A percentile compares a stretch with the other conserved stretches of the same genome.
phyloP scores from a whole-genome alignment of 2,797 vertebrate genomes.

The Delichon dasypus region DNA sequence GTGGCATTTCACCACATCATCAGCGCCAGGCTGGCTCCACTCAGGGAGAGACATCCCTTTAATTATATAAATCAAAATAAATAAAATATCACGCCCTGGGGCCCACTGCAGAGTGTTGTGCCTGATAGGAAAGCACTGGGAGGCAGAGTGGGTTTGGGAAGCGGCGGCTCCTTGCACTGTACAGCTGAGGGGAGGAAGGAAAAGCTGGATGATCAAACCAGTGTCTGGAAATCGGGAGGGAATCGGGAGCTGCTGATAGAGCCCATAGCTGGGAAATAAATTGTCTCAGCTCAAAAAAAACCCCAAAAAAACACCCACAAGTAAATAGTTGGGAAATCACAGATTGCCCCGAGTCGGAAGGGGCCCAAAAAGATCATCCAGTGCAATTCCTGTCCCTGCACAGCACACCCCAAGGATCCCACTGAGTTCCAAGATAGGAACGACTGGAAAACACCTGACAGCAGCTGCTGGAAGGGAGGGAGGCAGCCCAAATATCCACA shows the following conservation, averaged over 20 bases:
- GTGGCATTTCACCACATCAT: background rate
- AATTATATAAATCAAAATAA: constrained; percentile 15
- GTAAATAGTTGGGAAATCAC: background rate
- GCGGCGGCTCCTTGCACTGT: background rate
- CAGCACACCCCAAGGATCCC: background rate
- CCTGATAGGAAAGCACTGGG: background rate
- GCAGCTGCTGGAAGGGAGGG: background rate
- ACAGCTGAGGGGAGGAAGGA: background rate
- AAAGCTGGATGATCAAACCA: background rate
- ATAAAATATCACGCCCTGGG: background rate
- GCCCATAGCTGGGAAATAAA: background rate
- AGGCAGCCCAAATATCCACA: background rate
- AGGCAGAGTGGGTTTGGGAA: background rate
- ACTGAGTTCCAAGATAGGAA: background rate
- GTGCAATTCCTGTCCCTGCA: background rate
- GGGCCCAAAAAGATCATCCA: background rate
- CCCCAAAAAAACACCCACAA: fast-evolving
- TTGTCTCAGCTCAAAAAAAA: background rate
- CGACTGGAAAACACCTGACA: background rate
- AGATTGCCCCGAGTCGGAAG: background rate
- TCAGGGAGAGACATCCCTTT: background rate
- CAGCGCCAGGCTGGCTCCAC: background rate
- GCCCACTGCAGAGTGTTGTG: background rate
- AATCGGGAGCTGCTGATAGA: background rate
- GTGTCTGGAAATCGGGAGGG: background rate